These are phyloP conservation scores for Benthosema pterotum DNA, from an alignment of 2,797 vertebrate genomes.

Conservation along the genomic window DNA sequence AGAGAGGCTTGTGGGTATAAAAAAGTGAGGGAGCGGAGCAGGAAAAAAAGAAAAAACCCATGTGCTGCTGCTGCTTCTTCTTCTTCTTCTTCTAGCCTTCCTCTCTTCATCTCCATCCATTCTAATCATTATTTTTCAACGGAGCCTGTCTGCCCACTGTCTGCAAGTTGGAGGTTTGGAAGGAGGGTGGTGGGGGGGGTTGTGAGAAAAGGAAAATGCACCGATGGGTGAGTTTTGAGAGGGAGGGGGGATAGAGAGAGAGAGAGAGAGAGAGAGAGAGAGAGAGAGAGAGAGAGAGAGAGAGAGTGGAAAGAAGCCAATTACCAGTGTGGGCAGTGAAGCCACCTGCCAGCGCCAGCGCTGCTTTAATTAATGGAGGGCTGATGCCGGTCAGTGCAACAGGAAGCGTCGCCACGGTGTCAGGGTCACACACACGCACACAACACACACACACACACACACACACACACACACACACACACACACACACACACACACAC, in stretches of 20 bases:
- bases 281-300: slow-evolving; percentile 32
- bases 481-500: slow-evolving; percentile 25
- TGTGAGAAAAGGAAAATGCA: slow-evolving; percentile 79
- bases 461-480: slow-evolving; percentile 10
- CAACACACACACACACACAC: slow-evolving; percentile 36
- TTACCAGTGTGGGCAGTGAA: slow-evolving; percentile 91
- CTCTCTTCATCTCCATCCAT: slow-evolving; percentile 79
- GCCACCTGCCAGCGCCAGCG: slow-evolving; percentile 93
- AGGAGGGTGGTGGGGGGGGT: slow-evolving; percentile 73
- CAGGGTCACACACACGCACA: slow-evolving; percentile 85
- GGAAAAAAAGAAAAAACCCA: slow-evolving; percentile 57
- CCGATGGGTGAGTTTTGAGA: slow-evolving; percentile 80
- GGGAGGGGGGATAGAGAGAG: slow-evolving; percentile 63
- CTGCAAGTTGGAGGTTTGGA: slow-evolving; percentile 84
- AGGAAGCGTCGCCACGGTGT: slow-evolving; percentile 87
- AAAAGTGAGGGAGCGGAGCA: too few species aligned
- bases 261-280: not conserved
- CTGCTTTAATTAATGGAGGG: slow-evolving; percentile 97
- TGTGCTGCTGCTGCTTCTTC: too few species aligned
- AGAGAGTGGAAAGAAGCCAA: slow-evolving; percentile 93
- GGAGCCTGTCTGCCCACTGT: slow-evolving; percentile 94
- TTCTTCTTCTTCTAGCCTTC: slow-evolving; percentile 59
- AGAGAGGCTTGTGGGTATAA: slow-evolving; percentile 78
- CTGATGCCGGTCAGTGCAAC: slow-evolving; percentile 93
- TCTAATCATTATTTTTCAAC: slow-evolving; percentile 98